Conservation (phyloP, 2,888 invertebrate genomes). For the Morpho deidamia region DNA sequence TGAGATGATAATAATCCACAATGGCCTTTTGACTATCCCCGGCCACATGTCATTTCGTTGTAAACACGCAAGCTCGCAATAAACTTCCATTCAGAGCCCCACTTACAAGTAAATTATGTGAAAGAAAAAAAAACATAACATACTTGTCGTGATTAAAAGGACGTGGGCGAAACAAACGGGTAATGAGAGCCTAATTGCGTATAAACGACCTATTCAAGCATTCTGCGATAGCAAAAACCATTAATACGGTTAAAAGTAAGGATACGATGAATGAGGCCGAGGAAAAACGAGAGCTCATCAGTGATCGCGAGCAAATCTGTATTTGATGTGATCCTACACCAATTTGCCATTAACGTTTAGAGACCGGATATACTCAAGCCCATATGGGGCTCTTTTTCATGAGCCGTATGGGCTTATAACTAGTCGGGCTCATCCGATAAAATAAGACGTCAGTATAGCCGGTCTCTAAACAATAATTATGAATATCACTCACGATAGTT, state of each 20-base stretch:
- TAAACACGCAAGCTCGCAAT: conserved; percentile 31
- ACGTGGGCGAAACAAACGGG: conserved; percentile 49
- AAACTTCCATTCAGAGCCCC: conserved; percentile 39
- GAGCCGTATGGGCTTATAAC: too few relatives aligned
- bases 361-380: too few relatives aligned
- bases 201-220: conserved; percentile 60
- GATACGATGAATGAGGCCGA: conserved; percentile 26
- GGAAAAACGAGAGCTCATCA: conserved; percentile 15
- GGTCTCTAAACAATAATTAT: too few relatives aligned
- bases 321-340: too few relatives aligned
- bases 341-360: too few relatives aligned
- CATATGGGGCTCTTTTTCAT: too few relatives aligned
- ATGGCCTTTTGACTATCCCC: conserved; percentile 33
- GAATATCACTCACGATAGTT: too few relatives aligned
- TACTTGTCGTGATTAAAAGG: conserved; percentile 37
- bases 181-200: conserved; percentile 62
- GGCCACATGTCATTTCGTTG: conserved; percentile 24
- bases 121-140: conserved; percentile 38
- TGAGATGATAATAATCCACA: conserved; percentile 40
- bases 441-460: too few relatives aligned
- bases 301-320: conserved; percentile 11
- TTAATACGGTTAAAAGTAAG: conserved; percentile 28
- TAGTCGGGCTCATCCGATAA: too few relatives aligned
- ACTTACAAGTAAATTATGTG: conserved; percentile 43
- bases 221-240: conserved; percentile 45